phyloP scores from a whole-genome alignment of 2,888 invertebrate genomes.

The Phortica magna region DNA sequence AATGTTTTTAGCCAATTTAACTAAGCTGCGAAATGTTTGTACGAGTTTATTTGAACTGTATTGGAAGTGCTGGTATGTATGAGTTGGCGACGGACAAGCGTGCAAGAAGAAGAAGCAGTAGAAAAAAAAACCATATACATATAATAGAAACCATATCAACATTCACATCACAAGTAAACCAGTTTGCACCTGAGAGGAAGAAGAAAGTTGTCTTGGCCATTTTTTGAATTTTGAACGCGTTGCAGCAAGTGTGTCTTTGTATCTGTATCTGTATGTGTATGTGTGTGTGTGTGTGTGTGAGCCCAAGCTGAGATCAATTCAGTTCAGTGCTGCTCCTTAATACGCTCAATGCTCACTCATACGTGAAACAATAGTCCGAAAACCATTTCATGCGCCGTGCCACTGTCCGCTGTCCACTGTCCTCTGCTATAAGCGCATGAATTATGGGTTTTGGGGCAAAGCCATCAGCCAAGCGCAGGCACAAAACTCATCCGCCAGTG shows the following conservation, averaged over 20 bases:
- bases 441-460: constrained; percentile 11
- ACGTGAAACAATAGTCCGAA: constrained; percentile 11
- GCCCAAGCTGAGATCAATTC: not conserved
- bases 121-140: constrained; percentile 35
- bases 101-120: constrained; percentile 32
- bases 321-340: constrained; percentile 19
- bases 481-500: constrained; percentile 26
- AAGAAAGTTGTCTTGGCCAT: constrained; percentile 71
- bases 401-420: not conserved
- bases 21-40: constrained; percentile 12
- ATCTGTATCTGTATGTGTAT: not conserved
- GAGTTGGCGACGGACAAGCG: constrained; percentile 56
- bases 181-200: constrained; percentile 72
- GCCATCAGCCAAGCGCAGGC: not conserved
- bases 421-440: constrained; percentile 17
- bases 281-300: not conserved
- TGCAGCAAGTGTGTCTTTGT: not conserved
- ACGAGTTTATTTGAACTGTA: constrained; percentile 44
- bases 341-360: constrained; percentile 6
- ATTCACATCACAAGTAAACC: constrained; percentile 72
- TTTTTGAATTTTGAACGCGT: constrained; percentile 52
- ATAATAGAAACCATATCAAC: constrained; percentile 68
- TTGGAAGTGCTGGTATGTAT: constrained; percentile 23
- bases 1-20: constrained; percentile 26
- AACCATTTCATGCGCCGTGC: not conserved